Conservation (phyloP, 2,888 invertebrate genomes). For the Cosmopolites sordidus region DNA sequence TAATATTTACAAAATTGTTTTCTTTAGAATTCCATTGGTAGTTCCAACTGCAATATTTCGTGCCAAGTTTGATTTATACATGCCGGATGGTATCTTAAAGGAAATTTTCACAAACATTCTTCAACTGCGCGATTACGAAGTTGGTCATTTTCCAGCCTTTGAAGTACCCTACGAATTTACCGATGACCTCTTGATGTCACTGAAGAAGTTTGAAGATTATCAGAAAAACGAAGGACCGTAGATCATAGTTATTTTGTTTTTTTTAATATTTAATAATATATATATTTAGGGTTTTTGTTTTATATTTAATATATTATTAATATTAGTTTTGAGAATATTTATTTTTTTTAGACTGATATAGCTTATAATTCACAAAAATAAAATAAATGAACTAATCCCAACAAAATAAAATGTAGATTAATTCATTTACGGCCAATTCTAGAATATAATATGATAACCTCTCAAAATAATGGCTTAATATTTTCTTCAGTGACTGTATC, state of each 20-base stretch:
- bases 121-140: constrained; percentile 57
- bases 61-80: constrained; percentile 64
- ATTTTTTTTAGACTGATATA: too few relatives aligned
- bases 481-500: too few relatives aligned
- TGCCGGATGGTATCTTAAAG: constrained; percentile 56
- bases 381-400: not conserved
- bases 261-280: too few relatives aligned
- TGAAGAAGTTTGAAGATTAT: not conserved
- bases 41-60: constrained; percentile 72
- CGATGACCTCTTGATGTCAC: not conserved
- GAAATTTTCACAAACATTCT: constrained; percentile 63
- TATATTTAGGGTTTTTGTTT: too few relatives aligned
- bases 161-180: constrained; percentile 57
- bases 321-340: too few relatives aligned
- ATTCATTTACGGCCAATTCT: too few relatives aligned
- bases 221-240: too few relatives aligned
- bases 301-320: too few relatives aligned
- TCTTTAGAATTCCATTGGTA: constrained; percentile 48
- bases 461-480: too few relatives aligned
- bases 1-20: too few relatives aligned
- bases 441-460: too few relatives aligned
- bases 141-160: constrained; percentile 80
- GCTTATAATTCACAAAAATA: not conserved
- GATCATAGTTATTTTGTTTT: too few relatives aligned
- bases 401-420: not conserved